Conservation (phyloP, 92 coral and sea anemone species). For the Parazoanthus atlanticus region DNA sequence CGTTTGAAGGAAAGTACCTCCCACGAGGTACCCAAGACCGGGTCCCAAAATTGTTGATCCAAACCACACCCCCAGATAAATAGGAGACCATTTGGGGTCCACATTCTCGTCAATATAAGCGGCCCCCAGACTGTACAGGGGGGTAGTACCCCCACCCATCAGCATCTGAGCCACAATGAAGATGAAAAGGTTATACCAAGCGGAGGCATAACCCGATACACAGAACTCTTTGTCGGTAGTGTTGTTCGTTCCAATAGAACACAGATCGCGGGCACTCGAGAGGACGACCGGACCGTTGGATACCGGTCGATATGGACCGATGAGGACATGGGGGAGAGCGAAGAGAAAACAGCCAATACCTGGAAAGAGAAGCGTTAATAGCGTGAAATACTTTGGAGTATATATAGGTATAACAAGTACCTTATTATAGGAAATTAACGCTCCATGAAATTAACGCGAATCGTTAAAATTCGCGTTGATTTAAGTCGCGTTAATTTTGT, state of each 20-base stretch:
- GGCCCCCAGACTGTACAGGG: constrained; percentile 87
- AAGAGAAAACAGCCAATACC: constrained; percentile 75
- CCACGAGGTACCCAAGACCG: constrained; percentile 84
- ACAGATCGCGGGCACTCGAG: constrained; percentile 50
- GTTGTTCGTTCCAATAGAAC: constrained; percentile 45
- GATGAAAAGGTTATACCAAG: constrained; percentile 67
- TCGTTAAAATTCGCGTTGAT: no score
- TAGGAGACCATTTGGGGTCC: constrained; percentile 78
- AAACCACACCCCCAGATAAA: constrained; percentile 82
- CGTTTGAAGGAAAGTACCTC: constrained; percentile 71
- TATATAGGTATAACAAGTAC: no score
- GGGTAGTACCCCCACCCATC: constrained; percentile 96
- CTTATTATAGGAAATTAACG: no score
- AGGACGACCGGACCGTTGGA: constrained; percentile 13
- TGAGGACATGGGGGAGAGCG: constrained; percentile 79
- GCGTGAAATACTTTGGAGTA: background rate
- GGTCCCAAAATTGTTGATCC: constrained; percentile 76
- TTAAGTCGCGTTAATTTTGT: no score
- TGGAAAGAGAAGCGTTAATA: constrained; percentile 21
- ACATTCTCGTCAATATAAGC: constrained; percentile 97
- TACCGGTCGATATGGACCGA: constrained; percentile 69
- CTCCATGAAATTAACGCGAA: no score
- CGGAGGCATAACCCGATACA: constrained; percentile 67
- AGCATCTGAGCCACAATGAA: constrained; percentile 79
- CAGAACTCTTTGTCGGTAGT: constrained; percentile 45